Evolutionary conservation across 2,797 vertebrate species (phyloP).

Genomic region (Lateolabrax maculatus): DNA sequence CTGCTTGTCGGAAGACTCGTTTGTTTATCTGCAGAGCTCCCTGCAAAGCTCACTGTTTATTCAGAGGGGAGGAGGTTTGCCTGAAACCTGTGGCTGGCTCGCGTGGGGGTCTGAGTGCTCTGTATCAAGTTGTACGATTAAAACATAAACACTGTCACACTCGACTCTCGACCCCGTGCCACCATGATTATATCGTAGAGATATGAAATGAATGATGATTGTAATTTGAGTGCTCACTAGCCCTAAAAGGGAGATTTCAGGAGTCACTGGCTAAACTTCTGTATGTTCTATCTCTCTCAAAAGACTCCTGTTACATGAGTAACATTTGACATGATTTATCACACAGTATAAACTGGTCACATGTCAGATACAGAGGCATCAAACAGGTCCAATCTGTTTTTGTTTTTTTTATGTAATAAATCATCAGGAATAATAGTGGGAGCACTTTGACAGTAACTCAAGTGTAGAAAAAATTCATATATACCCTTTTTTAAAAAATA

Average conservation of each 20-base stretch:
- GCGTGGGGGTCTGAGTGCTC: conserved; percentile 35
- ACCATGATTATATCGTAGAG: neutral
- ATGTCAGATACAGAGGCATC: neutral
- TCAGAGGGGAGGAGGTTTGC: conserved; percentile 55
- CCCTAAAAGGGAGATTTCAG: neutral
- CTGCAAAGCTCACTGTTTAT: conserved; percentile 61
- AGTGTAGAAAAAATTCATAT: neutral
- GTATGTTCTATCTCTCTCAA: neutral
- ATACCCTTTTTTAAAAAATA: neutral
- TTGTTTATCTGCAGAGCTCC: conserved; percentile 71
- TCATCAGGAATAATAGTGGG: neutral
- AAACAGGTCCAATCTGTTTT: neutral
- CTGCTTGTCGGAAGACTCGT: conserved; percentile 34
- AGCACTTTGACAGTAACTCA: neutral
- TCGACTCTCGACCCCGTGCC: conserved; percentile 6
- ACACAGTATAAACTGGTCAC: neutral
- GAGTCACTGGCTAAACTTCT: neutral
- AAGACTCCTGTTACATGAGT: neutral
- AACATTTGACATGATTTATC: conserved; percentile 2
- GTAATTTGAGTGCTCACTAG: neutral
- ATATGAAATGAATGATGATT: conserved; percentile 15
- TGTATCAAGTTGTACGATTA: conserved; percentile 35
- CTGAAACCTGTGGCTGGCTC: conserved; percentile 46
- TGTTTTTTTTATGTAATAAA: neutral
- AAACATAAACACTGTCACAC: conserved; percentile 48